Percentiles rank a stretch among this genome's conserved stretches.
phyloP scores from a whole-genome alignment of 1,140 invertebrate genomes.

The Lysiphlebus fabarum region DNA sequence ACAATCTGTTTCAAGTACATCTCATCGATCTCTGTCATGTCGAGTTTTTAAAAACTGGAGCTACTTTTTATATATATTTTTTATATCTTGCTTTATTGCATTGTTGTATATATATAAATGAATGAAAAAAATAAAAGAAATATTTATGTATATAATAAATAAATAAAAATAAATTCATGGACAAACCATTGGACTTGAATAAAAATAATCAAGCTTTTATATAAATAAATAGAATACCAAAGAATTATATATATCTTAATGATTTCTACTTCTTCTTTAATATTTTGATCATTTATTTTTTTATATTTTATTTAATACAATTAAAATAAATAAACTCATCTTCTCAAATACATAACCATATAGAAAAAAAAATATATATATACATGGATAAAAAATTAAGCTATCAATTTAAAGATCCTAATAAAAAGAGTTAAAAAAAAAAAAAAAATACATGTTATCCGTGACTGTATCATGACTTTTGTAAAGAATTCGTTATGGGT shows the following conservation, averaged over 20 bases:
- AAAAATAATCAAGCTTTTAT: constrained; percentile 6
- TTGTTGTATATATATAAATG: no score
- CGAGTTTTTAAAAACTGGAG: constrained; percentile 25
- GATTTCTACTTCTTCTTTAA: background rate
- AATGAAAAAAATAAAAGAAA: no score
- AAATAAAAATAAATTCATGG: no score
- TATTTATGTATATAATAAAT: no score
- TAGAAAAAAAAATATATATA: no score
- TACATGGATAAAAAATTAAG: constrained; percentile 1
- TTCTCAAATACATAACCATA: no score
- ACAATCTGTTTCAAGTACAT: constrained; percentile 21
- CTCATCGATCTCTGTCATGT: constrained; percentile 31
- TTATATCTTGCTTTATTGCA: background rate
- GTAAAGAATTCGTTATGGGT: constrained; percentile 32
- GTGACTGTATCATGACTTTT: constrained; percentile 22
- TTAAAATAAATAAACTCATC: background rate
- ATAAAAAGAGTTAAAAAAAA: background rate
- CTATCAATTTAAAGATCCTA: constrained; percentile 3
- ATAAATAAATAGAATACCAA: background rate
- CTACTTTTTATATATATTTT: background rate
- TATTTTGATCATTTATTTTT: background rate
- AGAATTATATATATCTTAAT: background rate
- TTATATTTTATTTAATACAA: background rate
- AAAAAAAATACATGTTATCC: background rate
- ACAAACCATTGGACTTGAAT: background rate